A percentile compares a stretch with the other conserved stretches of the same genome.
Evolutionary conservation across 2,113 vertebrate species (phyloP).

Genomic region (Ornithorhynchus anatinus): DNA sequence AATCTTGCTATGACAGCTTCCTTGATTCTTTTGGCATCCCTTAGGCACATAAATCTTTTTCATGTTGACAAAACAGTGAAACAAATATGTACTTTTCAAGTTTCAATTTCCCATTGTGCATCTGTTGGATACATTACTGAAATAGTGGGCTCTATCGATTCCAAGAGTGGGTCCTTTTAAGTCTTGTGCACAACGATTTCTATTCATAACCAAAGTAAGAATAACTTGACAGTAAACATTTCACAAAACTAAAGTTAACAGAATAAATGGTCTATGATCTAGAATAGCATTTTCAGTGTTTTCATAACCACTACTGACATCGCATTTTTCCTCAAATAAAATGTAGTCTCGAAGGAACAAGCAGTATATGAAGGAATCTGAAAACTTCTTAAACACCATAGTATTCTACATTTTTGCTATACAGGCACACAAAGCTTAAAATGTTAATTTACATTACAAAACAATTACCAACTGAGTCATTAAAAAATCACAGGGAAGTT

Average conservation of each 20-base stretch:
- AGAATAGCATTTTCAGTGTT: slow-evolving; percentile 10
- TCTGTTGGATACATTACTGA: neutral
- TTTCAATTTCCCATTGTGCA: neutral
- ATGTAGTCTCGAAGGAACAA: slow-evolving; percentile 31
- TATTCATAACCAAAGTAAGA: slow-evolving; percentile 40
- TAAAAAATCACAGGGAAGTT: neutral
- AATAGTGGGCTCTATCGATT: neutral
- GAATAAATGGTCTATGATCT: slow-evolving; percentile 19
- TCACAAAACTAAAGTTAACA: slow-evolving; percentile 19
- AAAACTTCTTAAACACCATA: slow-evolving; percentile 36
- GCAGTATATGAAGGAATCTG: slow-evolving; percentile 33
- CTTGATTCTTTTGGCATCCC: neutral
- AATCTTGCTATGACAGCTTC: neutral
- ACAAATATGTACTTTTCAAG: neutral
- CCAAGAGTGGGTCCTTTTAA: slow-evolving; percentile 18
- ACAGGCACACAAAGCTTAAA: slow-evolving; percentile 48
- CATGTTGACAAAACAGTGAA: neutral
- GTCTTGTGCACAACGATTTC: neutral
- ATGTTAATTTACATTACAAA: slow-evolving; percentile 34
- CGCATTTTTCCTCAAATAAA: slow-evolving; percentile 8
- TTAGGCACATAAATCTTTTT: neutral
- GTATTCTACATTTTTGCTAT: slow-evolving; percentile 34
- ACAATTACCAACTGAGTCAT: slow-evolving; percentile 29
- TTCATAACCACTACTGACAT: slow-evolving; percentile 30
- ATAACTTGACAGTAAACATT: slow-evolving; percentile 29